Percentiles rank a stretch among this genome's conserved stretches.
These are phyloP conservation scores for Misgurnus anguillicaudatus DNA, from an alignment of 2,113 vertebrate species.

Conservation along the genomic window DNA sequence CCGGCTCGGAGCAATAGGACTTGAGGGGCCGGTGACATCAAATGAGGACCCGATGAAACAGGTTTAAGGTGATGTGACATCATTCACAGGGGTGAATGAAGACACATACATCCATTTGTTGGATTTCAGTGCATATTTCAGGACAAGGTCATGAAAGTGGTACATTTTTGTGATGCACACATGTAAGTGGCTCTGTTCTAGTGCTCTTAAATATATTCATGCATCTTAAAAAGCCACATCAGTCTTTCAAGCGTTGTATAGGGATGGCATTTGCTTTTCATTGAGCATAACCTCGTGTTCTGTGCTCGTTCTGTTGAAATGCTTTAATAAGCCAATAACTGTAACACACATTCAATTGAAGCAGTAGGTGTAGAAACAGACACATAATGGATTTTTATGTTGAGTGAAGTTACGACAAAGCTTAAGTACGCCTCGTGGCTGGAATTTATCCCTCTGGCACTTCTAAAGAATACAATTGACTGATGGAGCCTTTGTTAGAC, in stretches of 20 bases:
- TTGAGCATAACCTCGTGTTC: background rate
- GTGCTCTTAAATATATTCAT: background rate
- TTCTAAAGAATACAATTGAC: slow-evolving; percentile 59
- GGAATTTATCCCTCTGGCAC: background rate
- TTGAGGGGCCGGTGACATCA: background rate
- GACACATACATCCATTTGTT: background rate
- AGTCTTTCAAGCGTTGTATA: background rate
- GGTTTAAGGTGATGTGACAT: background rate
- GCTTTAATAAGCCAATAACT: background rate
- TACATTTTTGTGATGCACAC: background rate
- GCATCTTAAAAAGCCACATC: background rate
- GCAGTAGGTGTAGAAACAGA: background rate
- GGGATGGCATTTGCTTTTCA: background rate
- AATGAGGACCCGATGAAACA: background rate
- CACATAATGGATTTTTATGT: background rate
- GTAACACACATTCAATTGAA: slow-evolving; percentile 6
- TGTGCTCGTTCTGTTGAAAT: background rate
- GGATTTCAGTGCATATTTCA: background rate
- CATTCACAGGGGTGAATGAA: too few species aligned
- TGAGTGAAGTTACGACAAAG: background rate
- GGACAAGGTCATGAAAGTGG: background rate
- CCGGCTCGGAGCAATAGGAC: background rate
- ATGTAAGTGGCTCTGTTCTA: background rate
- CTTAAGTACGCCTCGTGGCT: background rate
- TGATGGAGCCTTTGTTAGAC: slow-evolving; percentile 63